Evolutionary conservation across 37 sponge, comb jelly and placozoan species (phyloP), one percentile per base, ranked within the genome.

Genomic region (Ianthella basta): DNA sequence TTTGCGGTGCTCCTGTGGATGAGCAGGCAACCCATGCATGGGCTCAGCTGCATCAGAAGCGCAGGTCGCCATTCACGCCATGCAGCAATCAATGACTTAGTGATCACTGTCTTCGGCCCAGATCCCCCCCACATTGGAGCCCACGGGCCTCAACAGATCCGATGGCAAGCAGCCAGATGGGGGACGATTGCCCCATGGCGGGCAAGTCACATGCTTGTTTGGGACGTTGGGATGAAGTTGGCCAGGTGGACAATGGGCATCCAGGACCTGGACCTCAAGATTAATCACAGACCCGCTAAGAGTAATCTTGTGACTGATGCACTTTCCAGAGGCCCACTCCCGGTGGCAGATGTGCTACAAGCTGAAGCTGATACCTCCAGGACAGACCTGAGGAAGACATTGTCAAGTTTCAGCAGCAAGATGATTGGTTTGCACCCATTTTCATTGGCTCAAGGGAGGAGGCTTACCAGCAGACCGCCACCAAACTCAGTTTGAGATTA

Each of bases 191-290:
- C 18, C 18, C 59, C 59, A 56, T 56, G 59, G 59, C 15, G 59
- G 59, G 15, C 59, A 56, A 18, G 59, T 56, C 59, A 18, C 59
- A 56, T 56, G 16, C 18, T 56, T 15, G 59, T 18, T 56, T 56
- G 59, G 59, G 59, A 56, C 18, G 59, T 18, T 56, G 18, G 18
- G 18, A 18, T 56, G 63, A 44, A 44, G 50, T 44, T 84, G 23
- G 83, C 88, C 13, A 57, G 83, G 36, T 88, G 88, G 88, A 79
- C 63, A 0, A 25, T 88, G 55, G n/a, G 65, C 29, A 60, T 88
- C 13, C 89, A 88, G 50, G 89, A 84, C 25, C 54, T 88, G 70
- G 68, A 88, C 32, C 23, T 88, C 27, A 75, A 56, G 27, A 84
- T 88, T 36, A 1, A 53, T 2, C 68, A 83, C 54, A 67, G 89